phyloP scores from a whole-genome alignment of 2,113 vertebrate genomes.

The Cottus gobio region DNA sequence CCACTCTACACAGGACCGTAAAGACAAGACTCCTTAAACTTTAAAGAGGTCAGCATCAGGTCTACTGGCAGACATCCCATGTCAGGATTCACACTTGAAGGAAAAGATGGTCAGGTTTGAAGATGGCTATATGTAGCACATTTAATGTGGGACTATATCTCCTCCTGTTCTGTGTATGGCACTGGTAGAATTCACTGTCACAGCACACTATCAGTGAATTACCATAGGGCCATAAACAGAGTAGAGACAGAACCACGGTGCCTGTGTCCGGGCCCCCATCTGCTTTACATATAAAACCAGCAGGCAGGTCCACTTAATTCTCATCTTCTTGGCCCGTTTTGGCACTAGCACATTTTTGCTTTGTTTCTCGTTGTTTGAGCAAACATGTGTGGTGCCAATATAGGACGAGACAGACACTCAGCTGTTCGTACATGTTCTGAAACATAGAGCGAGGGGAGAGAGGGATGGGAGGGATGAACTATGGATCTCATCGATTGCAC shows the following conservation, averaged over 20 bases:
- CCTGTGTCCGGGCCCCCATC: neutral
- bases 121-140: neutral
- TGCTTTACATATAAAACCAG: neutral
- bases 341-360: conserved; percentile 99
- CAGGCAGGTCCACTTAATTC: neutral
- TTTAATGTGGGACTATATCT: conserved; percentile 36
- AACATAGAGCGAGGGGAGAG: neutral
- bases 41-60: neutral
- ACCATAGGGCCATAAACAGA: conserved; percentile 99
- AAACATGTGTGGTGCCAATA: conserved; percentile 99
- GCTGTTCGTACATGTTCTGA: conserved; percentile 8
- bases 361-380: conserved; percentile 89
- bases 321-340: conserved; percentile 91
- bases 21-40: neutral
- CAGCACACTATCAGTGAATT: conserved; percentile 99
- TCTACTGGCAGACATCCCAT: neutral
- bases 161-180: conserved; percentile 99
- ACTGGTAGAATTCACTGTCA: conserved; percentile 99
- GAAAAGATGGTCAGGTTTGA: neutral
- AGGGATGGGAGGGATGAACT: neutral
- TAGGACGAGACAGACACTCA: conserved; percentile 87
- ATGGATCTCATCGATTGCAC: conserved; percentile 56
- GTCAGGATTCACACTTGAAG: neutral
- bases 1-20: neutral
- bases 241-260: conserved; percentile 94